phyloP scores from a whole-genome alignment of 2,797 vertebrate species.

The Sebastes vulpes region DNA sequence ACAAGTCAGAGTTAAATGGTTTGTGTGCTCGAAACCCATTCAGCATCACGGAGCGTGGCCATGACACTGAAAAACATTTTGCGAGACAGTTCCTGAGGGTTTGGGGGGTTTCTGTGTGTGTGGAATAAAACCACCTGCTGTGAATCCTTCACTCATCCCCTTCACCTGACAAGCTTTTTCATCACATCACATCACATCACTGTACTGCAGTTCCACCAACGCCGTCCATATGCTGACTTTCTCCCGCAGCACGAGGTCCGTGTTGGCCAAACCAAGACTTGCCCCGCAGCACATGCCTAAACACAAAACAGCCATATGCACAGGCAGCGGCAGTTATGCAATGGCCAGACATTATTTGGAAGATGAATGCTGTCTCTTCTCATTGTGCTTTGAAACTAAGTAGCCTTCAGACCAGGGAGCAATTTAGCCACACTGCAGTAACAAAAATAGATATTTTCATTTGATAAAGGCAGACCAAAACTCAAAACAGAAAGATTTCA shows the following conservation, averaged over 20 bases:
- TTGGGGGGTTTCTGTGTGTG: not conserved
- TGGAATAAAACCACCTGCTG: constrained; percentile 33
- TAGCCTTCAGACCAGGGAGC: not conserved
- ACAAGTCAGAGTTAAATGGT: constrained; percentile 1
- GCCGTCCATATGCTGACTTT: constrained; percentile 21
- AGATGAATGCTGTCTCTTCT: not conserved
- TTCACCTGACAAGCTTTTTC: constrained; percentile 57
- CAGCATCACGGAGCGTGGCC: not conserved
- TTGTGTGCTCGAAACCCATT: constrained; percentile 7
- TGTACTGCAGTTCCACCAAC: constrained; percentile 19
- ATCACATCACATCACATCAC: constrained; percentile 42
- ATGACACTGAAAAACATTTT: constrained; percentile 22
- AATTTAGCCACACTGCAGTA: not conserved
- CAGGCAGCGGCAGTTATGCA: constrained; percentile 34
- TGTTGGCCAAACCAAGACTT: not conserved
- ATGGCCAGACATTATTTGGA: constrained; percentile 6
- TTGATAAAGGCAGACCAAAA: not conserved
- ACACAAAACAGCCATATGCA: constrained; percentile 18
- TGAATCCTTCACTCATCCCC: constrained; percentile 45
- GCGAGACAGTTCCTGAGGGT: not conserved
- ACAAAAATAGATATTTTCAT: constrained; percentile 13
- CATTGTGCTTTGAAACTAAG: constrained; percentile 15
- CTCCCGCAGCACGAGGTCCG: not conserved
- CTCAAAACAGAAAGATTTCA: not conserved
- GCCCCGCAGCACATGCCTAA: constrained; percentile 8